Base-by-base conservation (phyloP, 2,888 invertebrate genomes). In the Leucania comma region DNA sequence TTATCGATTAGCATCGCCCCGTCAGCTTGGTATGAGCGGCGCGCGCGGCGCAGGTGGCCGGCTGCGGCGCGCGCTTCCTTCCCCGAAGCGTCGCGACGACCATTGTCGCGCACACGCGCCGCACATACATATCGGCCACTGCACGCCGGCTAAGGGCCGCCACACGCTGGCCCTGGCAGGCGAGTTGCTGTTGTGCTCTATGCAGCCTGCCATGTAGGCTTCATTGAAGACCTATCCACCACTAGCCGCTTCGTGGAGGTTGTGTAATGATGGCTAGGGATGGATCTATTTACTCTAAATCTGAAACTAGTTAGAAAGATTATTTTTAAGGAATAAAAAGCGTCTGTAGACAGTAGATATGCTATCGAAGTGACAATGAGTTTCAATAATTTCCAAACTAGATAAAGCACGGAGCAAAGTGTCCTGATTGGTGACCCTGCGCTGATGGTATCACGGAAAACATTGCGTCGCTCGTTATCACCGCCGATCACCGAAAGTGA, bases 21-120 rank as follows among this genome's bases (percentile, higher is more conserved):
- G 46, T 26, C 63, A 56, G 69, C 57, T 64, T 72, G 63, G 84
- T 84, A 74, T 82, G 78, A 68, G 66, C n/a, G 24, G 70, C 70
- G 74, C 59, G 81, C 74, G 72, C 69, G 71, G 81, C 83, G 84
- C 88, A 88, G 88, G 88, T 88, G 88, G 80, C 80, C 87, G 86
- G 91, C 88, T 89, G 89, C 46, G 17, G 17, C 42, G 17, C 48
- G 17, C 86, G 91, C 90, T 93, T 93, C 93, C 93, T 93, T 92
- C 93, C 90, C 90, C 90, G 93, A 93, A 92, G 79, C 75, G 77
- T 82, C 80, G 80, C 81, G 72, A 76, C 76, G 78, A 76, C 86
- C 85, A 89, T 90, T 90, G 89, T 90, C 85, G 85, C 82, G 72
- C 84, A 85, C 86, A 89, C 89, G 90, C 89, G 87, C 77, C 63